Percentiles rank a stretch among this genome's conserved stretches.
Conservation (phyloP, 2,797 vertebrate genomes). For the Takifugu ocellatus region DNA sequence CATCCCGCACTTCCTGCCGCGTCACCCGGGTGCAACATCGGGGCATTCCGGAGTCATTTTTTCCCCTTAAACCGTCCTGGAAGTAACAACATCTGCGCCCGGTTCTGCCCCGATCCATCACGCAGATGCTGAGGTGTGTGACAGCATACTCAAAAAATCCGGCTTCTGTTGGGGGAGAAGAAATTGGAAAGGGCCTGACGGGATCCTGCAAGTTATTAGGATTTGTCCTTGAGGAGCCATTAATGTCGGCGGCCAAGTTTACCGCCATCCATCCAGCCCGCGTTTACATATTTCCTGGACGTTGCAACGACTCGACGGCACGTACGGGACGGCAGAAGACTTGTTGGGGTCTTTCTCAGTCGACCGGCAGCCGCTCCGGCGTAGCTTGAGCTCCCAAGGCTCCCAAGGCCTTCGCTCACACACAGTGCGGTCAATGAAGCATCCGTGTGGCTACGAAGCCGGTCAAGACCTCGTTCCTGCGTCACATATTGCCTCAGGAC, state of each 20-base stretch:
- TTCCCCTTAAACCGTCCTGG: neutral
- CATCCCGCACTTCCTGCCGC: neutral
- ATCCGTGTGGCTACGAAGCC: constrained; percentile 19
- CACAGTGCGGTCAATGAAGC: constrained; percentile 30
- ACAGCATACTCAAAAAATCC: neutral
- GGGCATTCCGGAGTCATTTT: neutral
- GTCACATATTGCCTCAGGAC: constrained; percentile 18
- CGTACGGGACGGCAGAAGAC: too few relatives aligned
- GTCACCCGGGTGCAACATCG: neutral
- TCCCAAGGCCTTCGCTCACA: constrained; percentile 10
- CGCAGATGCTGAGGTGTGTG: neutral
- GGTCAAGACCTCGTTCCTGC: constrained; percentile 27
- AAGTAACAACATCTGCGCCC: neutral
- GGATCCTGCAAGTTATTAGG: neutral
- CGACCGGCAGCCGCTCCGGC: too few relatives aligned
- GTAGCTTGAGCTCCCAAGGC: too few relatives aligned
- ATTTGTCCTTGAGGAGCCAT: neutral
- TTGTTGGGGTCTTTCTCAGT: too few relatives aligned
- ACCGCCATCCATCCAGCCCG: neutral
- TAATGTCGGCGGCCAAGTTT: neutral
- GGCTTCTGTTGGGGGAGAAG: neutral
- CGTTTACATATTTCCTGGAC: too few relatives aligned
- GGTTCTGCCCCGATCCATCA: neutral
- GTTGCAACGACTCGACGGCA: too few relatives aligned
- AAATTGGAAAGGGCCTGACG: neutral